phyloP scores from a whole-genome alignment of 2,797 vertebrate genomes.

The Ptychobarbus kaznakovi region DNA sequence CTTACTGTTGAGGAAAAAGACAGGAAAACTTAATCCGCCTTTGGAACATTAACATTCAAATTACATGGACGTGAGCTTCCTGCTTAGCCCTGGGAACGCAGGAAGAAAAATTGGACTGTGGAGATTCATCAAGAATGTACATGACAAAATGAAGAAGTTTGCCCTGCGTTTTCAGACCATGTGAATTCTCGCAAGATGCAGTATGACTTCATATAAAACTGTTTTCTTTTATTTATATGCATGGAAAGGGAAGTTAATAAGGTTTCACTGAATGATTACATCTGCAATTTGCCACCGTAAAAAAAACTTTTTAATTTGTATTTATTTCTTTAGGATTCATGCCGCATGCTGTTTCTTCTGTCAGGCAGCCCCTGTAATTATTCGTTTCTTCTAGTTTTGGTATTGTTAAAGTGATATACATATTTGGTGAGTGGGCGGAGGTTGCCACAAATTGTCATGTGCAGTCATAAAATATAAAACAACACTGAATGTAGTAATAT shows the following conservation, averaged over 20 bases:
- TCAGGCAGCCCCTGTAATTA: conserved; percentile 21
- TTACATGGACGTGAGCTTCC: conserved; percentile 39
- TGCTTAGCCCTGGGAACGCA: conserved; percentile 48
- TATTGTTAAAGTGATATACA: conserved; percentile 4
- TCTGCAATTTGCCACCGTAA: neutral
- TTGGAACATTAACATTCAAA: conserved; percentile 62
- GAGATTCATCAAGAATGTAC: conserved; percentile 22
- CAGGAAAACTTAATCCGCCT: conserved; percentile 57
- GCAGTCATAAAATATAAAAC: neutral
- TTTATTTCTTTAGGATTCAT: conserved; percentile 25
- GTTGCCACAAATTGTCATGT: neutral
- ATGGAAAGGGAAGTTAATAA: conserved; percentile 3
- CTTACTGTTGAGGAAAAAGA: conserved; percentile 42
- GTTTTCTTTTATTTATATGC: neutral
- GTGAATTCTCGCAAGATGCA: neutral
- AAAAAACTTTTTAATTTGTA: neutral
- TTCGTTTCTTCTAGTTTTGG: conserved; percentile 27
- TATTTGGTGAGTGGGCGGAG: neutral
- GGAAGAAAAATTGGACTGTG: conserved; percentile 25
- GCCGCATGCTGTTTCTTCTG: conserved; percentile 2
- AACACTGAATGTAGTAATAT: neutral
- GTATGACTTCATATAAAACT: neutral
- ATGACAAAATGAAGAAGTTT: conserved; percentile 12
- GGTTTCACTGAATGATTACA: neutral
- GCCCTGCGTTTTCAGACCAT: neutral